phyloP scores from a whole-genome alignment of 2,888 invertebrate species.

The Dioctria rufipes region DNA sequence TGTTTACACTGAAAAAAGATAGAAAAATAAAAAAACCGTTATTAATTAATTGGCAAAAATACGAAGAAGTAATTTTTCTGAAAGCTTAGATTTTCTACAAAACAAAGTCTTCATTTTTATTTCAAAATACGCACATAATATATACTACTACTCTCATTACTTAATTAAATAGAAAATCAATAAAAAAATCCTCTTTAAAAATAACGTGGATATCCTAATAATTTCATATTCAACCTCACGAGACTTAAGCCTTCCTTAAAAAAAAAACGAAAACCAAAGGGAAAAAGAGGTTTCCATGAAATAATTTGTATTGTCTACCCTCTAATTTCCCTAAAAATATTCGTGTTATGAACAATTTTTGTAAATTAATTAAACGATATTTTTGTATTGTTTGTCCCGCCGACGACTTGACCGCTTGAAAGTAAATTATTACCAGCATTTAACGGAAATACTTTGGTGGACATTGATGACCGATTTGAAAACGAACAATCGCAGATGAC shows the following conservation, averaged over 20 bases:
- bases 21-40: not conserved
- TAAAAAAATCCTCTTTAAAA: not conserved
- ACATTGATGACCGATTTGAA: slow-evolving; percentile 35
- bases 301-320: slow-evolving; percentile 19
- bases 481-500: slow-evolving; percentile 39
- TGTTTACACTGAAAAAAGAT: slow-evolving; percentile 82
- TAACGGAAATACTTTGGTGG: slow-evolving; percentile 34
- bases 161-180: not conserved
- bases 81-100: not conserved
- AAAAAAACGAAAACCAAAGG: no score
- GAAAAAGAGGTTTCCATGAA: not conserved
- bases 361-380: slow-evolving; percentile 46
- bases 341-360: slow-evolving; percentile 51
- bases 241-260: slow-evolving; percentile 6
- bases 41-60: no score
- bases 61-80: not conserved
- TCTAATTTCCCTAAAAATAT: slow-evolving; percentile 35
- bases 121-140: no score
- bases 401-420: slow-evolving; percentile 12
- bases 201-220: no score
- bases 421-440: slow-evolving; percentile 42
- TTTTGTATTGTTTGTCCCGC: slow-evolving; percentile 1
- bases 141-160: no score
- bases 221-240: no score
- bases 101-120: no score